Evolutionary conservation across 2,888 invertebrate genomes (phyloP), one percentile per base, ranked within the genome.

Genomic region (Atrina japonica): DNA sequence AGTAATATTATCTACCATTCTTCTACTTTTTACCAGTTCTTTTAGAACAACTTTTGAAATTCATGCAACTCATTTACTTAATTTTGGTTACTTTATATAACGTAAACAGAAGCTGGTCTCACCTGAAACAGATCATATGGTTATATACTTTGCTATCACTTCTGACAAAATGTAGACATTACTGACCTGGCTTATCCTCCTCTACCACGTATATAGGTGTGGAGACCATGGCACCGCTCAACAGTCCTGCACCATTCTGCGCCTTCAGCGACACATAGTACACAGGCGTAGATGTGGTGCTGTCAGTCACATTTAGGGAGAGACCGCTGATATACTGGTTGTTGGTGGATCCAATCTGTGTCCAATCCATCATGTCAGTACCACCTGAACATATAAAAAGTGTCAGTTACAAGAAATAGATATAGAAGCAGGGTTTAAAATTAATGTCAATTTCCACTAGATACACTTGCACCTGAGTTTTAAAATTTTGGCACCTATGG

Each of bases 261-360:
- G 82, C 78, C 63, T 74, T 79, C 2, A 81, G 58, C 0, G 74
- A 77, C 47, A 85, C 84, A 68, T 85, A 85, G 59, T 85, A 84
- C 11, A 82, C 67, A 30, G 83, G 83, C 9, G 43, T 52, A n/a
- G 58, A 64, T 5, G 68, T 64, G 18, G 18, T 35, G 9, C 23
- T 35, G 41, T 73, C 60, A 23, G 73, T 75, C 6, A 66, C 9
- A 5, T 53, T 30, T 9, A 82, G 73, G 9, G 27, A 68, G 43
- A 81, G 49, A 18, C 66, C 73, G 23, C 59, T 61, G 11, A 83
- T 76, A 56, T 77, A 78, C 1, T 50, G 55, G 53, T 75, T 76
- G 11, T 47, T 59, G 5, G 61, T 64, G 9, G 52, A 18, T 30
- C 73, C 66, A 2, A 70, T 29, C 9, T 60, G 45, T 23, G 52